phyloP scores from a whole-genome alignment of 1,140 invertebrate species.

The Olivierus martensii region DNA sequence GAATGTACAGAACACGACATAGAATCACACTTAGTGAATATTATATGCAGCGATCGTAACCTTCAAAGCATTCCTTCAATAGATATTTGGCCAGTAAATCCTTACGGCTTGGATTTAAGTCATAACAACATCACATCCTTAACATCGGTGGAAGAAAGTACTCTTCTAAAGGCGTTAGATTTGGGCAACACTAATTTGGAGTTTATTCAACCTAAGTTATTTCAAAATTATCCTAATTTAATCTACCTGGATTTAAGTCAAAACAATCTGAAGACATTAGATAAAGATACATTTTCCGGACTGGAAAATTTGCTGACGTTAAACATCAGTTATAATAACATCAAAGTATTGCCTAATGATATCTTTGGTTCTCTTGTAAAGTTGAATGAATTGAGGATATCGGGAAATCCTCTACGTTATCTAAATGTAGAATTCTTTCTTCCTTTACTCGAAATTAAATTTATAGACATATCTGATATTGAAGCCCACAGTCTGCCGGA shows the following conservation, averaged over 20 bases:
- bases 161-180: constrained; percentile 1
- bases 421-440: constrained; percentile 9
- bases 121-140: constrained; percentile 6
- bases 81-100: constrained; percentile 4
- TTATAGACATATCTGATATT: constrained; percentile 11
- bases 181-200: constrained; percentile 4
- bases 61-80: constrained; percentile 5
- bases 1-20: neutral
- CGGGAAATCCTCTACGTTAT: constrained; percentile 11
- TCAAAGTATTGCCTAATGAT: constrained; percentile 8
- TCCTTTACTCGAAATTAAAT: constrained; percentile 3
- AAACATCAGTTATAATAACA: constrained; percentile 14
- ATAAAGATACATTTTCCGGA: constrained; percentile 6
- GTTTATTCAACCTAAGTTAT: neutral
- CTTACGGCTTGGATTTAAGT: constrained; percentile 9
- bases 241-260: constrained; percentile 5
- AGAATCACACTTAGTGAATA: neutral
- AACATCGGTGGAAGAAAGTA: neutral
- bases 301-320: constrained; percentile 8
- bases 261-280: constrained; percentile 1
- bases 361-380: constrained; percentile 11
- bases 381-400: constrained; percentile 9
- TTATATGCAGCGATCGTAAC: neutral
- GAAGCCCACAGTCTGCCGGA: constrained; percentile 1
- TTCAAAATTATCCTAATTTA: constrained; percentile 1